Evolutionary conservation across 1,140 invertebrate species (phyloP), one percentile per base, ranked within the genome.

Genomic region (Drosophila elegans): DNA sequence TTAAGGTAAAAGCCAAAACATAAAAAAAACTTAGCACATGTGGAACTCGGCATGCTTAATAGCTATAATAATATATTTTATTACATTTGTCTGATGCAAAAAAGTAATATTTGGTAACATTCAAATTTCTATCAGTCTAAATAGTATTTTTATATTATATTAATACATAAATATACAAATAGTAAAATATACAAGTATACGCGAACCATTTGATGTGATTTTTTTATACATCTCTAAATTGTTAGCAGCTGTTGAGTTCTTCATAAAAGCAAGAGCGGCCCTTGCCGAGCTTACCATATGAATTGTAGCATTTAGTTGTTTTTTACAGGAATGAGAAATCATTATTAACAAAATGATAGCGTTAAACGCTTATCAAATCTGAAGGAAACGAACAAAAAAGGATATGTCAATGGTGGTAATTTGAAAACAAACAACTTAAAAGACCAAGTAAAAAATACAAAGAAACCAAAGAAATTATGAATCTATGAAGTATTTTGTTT

Each of bases 281-380:
- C 45, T 89, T 73, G 71, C 16, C 83, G 84, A 45, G 59, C 80
- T 86, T 67, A 16, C 51, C 62, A 69, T 79, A 44, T 72, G 62
- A 83, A 83, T 73, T 66, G 79, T 88, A 88, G 83, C 56, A 86
- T 88, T 83, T 88, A 86, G 83, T 88, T 82, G 63, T 89, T 73
- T 89, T 86, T 86, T 83, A 72, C 83, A 86, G 83, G 83, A 78
- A 59, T 74, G 75, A 88, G 63, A 82, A 75, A 78, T 68, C 74
- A 78, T 75, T 72, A 48, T 57, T 44, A 72, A 53, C 83, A 75
- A 68, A 61, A 48, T 72, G 44, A 85, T 66, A 76, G 32, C 76
- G 77, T 78, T 82, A 38, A 60, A 67, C 62, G 80, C 51, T 83
- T 55, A 69, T 76, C 66, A 83, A 55, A 49, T 63, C 66, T 71